Conservation (phyloP, 2,113 vertebrate species). For the Haemorhous mexicanus region DNA sequence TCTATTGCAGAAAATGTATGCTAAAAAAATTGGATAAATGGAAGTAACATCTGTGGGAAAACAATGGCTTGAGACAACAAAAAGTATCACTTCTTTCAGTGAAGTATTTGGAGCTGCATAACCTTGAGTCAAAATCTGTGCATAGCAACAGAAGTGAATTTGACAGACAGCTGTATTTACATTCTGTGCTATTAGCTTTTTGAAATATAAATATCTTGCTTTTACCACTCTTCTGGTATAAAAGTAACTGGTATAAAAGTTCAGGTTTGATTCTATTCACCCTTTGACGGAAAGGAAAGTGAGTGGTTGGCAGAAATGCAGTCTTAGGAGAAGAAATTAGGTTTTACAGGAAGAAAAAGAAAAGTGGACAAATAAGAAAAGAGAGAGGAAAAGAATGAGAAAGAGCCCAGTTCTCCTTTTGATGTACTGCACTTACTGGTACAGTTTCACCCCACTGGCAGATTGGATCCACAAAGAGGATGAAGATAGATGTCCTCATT, state of each 20-base stretch:
- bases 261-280: neutral
- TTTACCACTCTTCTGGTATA: neutral
- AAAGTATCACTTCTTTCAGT: neutral
- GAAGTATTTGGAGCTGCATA: neutral
- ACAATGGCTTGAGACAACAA: neutral
- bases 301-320: neutral
- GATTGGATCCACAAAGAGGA: neutral
- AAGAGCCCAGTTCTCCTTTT: neutral
- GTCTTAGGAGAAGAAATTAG: neutral
- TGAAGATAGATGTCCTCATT: neutral
- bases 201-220: neutral
- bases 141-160: neutral
- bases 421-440: neutral
- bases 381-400: neutral
- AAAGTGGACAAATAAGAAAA: neutral
- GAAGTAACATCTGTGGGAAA: neutral
- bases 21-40: neutral
- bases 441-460: neutral
- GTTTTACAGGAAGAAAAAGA: neutral
- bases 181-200: neutral
- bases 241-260: neutral
- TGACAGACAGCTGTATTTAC: neutral
- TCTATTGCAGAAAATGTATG: neutral
- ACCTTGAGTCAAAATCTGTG: slow-evolving; percentile 3
- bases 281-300: neutral